Base-by-base conservation (phyloP, 2,888 invertebrate genomes). In the Callyntrura guangdongensis region DNA sequence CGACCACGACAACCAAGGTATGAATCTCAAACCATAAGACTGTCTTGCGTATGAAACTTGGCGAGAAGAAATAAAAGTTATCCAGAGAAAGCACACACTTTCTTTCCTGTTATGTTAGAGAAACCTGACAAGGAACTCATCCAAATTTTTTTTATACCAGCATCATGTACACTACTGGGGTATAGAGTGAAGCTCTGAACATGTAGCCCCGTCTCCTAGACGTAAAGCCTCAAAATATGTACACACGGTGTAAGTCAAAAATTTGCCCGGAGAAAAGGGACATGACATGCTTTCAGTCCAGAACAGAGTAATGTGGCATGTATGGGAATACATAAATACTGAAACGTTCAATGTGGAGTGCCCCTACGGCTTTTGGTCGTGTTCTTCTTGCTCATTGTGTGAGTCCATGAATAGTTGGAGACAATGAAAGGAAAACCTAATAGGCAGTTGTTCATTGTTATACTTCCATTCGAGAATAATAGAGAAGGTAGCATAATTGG, bases 351-450 rank as follows among this genome's bases (percentile, higher is more conserved):
- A 53, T 84, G 53, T 82, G 20, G 20, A 82, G 81, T 82, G 53
- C 85, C 87, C 64, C 84, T 45, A 84, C 79, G 84, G 64, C 87
- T 79, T 77, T 79, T 84, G 67, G 36, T 36, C 84, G 27, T 74
- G 36, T 64, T 79, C 61, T 59, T 14, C 79, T n/a, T 25, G 49
- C 79, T 47, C 67, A 88, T 91, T 91, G 85, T 91, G 56, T 49
- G 17, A 61, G 72, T 87, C 81, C 45, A 36, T 49, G 88, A 84
- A 84, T 67, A 53, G 59, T 25, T 64, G 8, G 67, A 88, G 85
- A 91, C 91, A 91, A 91, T 91, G 85, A 49, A 59, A 22, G 36
- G 84, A 56, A 87, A 85, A 84, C 85, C 79, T 85, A 90, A 90
- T 90, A 90, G 84, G 49, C 74, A 77, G 49, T 85, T 56, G 69